phyloP scores from a whole-genome alignment of 2,888 invertebrate genomes.

The Ichneumon xanthorius region DNA sequence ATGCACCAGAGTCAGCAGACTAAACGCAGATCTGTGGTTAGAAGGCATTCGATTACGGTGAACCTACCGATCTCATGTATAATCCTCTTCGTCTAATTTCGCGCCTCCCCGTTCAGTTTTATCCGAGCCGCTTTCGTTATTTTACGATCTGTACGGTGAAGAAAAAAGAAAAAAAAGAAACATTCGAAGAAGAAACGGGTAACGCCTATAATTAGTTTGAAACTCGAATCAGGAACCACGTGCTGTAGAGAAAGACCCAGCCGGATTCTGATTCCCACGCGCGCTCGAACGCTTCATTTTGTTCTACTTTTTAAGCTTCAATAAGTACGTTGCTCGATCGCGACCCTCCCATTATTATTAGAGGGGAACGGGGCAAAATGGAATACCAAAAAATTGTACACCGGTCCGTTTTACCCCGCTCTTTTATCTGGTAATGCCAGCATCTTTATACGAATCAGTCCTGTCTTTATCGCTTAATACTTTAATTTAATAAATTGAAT shows the following conservation, averaged over 20 bases:
- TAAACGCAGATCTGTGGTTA: slow-evolving; percentile 10
- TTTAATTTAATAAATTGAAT: too few species aligned
- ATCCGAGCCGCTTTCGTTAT: slow-evolving; percentile 56
- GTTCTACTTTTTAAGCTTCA: slow-evolving; percentile 36
- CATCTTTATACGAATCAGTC: too few species aligned
- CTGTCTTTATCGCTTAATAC: too few species aligned
- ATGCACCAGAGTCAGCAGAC: slow-evolving; percentile 10
- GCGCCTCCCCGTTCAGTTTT: slow-evolving; percentile 39
- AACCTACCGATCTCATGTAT: slow-evolving; percentile 44
- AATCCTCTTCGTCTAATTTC: slow-evolving; percentile 44
- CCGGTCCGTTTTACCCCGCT: too few species aligned
- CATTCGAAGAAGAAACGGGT: slow-evolving; percentile 28
- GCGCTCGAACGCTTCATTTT: slow-evolving; percentile 24
- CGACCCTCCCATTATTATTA: slow-evolving; percentile 39
- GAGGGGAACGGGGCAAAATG: too few species aligned
- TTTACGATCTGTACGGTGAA: slow-evolving; percentile 68
- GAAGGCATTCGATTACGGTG: slow-evolving; percentile 47
- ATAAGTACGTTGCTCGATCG: slow-evolving; percentile 28
- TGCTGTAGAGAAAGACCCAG: slow-evolving; percentile 44
- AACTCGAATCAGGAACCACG: slow-evolving; percentile 64
- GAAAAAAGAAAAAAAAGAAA: slow-evolving; percentile 28
- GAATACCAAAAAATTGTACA: too few species aligned
- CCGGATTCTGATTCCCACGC: slow-evolving; percentile 54
- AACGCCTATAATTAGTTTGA: slow-evolving; percentile 69
- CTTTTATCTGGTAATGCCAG: too few species aligned